Evolutionary conservation across 2,888 invertebrate species (phyloP).

Genomic region (Cataglyphis altisquamis): DNA sequence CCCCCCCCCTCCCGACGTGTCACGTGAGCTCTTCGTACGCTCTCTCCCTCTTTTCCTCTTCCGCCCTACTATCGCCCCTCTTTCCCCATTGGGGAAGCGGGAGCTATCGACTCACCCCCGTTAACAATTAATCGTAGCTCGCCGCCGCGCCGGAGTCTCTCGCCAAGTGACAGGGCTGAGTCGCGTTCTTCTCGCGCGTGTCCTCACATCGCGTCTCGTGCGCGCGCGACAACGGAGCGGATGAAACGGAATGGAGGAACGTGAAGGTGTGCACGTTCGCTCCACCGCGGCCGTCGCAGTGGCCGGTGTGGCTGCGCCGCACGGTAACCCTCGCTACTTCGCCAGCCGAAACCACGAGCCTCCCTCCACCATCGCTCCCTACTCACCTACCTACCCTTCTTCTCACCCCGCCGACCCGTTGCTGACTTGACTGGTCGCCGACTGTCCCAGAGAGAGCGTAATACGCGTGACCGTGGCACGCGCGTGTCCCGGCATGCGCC

Average conservation of each 20-base stretch:
- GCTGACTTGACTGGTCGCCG: conserved; percentile 40
- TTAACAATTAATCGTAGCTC: conserved; percentile 48
- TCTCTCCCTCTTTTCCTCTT: conserved; percentile 29
- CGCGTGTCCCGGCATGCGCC: conserved; percentile 70
- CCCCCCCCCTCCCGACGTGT: conserved; percentile 19
- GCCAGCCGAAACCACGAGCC: conserved; percentile 57
- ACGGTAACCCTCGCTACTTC: conserved; percentile 39
- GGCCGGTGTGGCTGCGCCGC: conserved; percentile 48
- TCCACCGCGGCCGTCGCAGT: conserved; percentile 46
- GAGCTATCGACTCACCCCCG: conserved; percentile 59
- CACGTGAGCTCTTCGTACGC: conserved; percentile 48
- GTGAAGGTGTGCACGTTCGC: conserved; percentile 1
- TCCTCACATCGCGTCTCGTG: conserved; percentile 38
- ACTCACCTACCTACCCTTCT: conserved; percentile 8
- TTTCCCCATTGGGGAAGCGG: neutral
- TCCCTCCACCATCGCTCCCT: conserved; percentile 21
- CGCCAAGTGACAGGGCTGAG: neutral
- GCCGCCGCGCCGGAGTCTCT: conserved; percentile 11
- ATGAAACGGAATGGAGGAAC: neutral
- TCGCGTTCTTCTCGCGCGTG: neutral
- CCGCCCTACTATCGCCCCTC: conserved; percentile 16
- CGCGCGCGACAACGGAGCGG: neutral
- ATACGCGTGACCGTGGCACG: conserved; percentile 68
- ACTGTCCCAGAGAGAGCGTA: conserved; percentile 48
- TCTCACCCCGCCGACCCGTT: conserved; percentile 28